Evolutionary conservation across 2,113 vertebrate genomes (phyloP).

Genomic region (Saccopteryx bilineata): DNA sequence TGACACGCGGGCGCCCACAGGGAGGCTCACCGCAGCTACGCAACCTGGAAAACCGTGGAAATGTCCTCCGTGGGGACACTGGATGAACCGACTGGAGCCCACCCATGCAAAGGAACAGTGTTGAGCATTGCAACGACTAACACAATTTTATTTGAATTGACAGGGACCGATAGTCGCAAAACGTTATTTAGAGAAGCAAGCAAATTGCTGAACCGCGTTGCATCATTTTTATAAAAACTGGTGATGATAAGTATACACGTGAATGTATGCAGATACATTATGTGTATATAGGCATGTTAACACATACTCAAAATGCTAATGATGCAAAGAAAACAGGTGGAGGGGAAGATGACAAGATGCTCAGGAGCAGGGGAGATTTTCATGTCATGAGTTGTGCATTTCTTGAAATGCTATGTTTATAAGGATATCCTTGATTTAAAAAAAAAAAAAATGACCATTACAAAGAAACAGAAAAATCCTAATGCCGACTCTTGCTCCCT

Average conservation of each 20-base stretch:
- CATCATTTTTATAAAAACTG: neutral
- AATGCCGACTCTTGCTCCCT: neutral
- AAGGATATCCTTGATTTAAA: neutral
- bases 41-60: neutral
- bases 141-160: neutral
- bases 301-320: neutral
- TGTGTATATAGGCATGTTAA: neutral
- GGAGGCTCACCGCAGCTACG: neutral
- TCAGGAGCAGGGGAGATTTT: neutral
- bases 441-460: neutral
- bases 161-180: neutral
- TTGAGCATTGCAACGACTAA: neutral
- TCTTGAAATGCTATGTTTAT: conserved; percentile 22
- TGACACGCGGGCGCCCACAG: neutral
- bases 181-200: conserved; percentile 44
- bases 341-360: neutral
- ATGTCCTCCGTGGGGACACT: neutral
- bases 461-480: conserved; percentile 12
- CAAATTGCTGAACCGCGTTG: neutral
- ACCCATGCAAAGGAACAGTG: neutral
- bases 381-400: neutral
- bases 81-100: neutral
- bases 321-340: neutral
- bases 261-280: neutral
- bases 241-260: neutral